These are phyloP conservation scores for Xenopus petersii DNA, from an alignment of 2,797 vertebrate genomes.

Conservation along the genomic window DNA sequence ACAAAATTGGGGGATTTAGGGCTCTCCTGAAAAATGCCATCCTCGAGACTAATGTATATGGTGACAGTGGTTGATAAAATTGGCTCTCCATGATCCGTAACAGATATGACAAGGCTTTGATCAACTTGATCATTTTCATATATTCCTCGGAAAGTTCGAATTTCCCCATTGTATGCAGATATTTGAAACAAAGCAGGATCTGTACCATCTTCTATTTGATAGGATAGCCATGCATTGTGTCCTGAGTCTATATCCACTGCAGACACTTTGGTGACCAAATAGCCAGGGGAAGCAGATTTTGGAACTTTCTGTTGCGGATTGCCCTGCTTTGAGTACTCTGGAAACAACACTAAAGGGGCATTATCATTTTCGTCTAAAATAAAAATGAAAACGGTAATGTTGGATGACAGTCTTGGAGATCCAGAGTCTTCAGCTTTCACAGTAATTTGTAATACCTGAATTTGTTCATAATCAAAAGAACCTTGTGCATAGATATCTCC, in stretches of 20 bases:
- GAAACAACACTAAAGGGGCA: conserved; percentile 78
- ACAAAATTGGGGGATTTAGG: conserved; percentile 71
- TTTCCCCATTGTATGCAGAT: conserved; percentile 79
- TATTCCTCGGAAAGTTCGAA: conserved; percentile 75
- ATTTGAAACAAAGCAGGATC: conserved; percentile 80
- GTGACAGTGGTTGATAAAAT: conserved; percentile 76
- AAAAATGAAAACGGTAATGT: conserved; percentile 86
- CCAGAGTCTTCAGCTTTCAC: conserved; percentile 85
- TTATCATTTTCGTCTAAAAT: conserved; percentile 93
- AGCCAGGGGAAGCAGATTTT: conserved; percentile 72
- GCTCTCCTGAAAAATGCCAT: conserved; percentile 64
- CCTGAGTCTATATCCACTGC: conserved; percentile 88
- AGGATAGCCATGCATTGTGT: conserved; percentile 90
- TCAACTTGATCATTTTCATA: conserved; percentile 70
- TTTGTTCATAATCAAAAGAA: conserved; percentile 86
- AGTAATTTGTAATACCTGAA: conserved; percentile 82
- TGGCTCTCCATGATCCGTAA: conserved; percentile 83
- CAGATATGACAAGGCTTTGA: conserved; percentile 79
- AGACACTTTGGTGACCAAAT: conserved; percentile 87
- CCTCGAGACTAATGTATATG: conserved; percentile 78
- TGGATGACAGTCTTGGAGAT: conserved; percentile 70
- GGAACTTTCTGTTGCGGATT: conserved; percentile 73
- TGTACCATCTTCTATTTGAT: conserved; percentile 77
- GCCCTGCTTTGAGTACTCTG: conserved; percentile 67
- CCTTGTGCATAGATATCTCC: conserved; percentile 84